A percentile compares a stretch with the other conserved stretches of the same genome.
phyloP scores from a whole-genome alignment of 2,888 invertebrate species.

The Lepas anatifera region DNA sequence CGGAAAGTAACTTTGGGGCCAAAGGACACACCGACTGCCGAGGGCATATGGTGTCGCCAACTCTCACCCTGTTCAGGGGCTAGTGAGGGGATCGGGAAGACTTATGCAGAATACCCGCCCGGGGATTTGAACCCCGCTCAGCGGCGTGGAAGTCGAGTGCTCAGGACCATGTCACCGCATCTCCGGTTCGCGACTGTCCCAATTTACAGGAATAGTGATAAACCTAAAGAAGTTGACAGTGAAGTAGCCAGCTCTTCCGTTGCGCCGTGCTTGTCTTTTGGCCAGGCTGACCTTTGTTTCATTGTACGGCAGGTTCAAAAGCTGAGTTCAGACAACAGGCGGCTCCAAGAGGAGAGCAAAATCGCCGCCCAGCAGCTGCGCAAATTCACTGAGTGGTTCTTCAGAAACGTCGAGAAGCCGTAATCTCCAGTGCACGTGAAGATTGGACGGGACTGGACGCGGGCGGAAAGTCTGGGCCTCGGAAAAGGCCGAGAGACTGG shows the following conservation, averaged over 20 bases:
- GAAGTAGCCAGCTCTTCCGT: background rate
- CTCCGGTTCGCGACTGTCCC: too few species aligned
- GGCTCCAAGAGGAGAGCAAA: conserved; percentile 76
- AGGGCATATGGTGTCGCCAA: too few species aligned
- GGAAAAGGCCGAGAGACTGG: background rate
- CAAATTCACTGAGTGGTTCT: conserved; percentile 86
- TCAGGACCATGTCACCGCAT: too few species aligned
- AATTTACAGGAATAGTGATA: too few species aligned
- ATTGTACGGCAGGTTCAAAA: conserved; percentile 44
- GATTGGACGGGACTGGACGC: background rate
- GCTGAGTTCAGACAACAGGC: conserved; percentile 67
- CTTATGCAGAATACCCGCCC: too few species aligned
- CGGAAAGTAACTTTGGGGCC: too few species aligned
- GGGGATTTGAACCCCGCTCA: too few species aligned
- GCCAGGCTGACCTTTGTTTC: background rate
- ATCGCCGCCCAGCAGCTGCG: conserved; percentile 79
- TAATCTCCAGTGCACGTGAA: conserved; percentile 26
- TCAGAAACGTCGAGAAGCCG: conserved; percentile 65
- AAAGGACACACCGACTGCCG: too few species aligned
- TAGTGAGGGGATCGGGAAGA: too few species aligned
- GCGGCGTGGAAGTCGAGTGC: too few species aligned
- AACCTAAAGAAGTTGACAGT: too few species aligned
- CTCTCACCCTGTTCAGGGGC: too few species aligned
- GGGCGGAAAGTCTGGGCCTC: background rate
- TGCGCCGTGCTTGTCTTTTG: background rate